Percentiles rank a stretch among this genome's conserved stretches.
Conservation (phyloP, 2,113 vertebrate species). For the Micromys minutus region DNA sequence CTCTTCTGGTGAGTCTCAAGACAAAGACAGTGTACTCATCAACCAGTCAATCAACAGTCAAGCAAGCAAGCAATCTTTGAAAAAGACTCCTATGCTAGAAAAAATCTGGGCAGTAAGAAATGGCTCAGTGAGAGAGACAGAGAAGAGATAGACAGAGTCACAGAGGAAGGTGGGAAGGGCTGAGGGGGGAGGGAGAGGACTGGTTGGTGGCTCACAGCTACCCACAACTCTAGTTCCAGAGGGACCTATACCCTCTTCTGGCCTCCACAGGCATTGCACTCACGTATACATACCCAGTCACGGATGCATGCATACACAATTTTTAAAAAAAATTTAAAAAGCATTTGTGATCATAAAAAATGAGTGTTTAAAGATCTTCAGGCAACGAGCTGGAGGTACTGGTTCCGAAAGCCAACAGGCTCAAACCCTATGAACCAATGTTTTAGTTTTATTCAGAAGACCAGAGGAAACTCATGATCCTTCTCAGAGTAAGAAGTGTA, state of each 20-base stretch:
- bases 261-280: background rate
- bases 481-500: background rate
- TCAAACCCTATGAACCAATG: background rate
- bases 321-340: background rate
- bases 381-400: background rate
- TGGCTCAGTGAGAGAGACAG: background rate
- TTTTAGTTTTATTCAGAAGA: background rate
- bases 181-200: too few species aligned
- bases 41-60: too few species aligned
- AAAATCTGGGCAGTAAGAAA: background rate
- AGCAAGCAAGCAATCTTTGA: too few species aligned
- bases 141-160: too few species aligned
- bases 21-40: too few species aligned
- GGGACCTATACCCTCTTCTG: background rate
- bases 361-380: background rate
- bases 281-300: too few species aligned
- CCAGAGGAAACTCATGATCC: background rate
- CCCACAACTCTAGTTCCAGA: background rate
- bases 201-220: background rate
- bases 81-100: background rate
- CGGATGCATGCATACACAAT: background rate
- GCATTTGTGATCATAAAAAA: background rate
- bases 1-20: too few species aligned
- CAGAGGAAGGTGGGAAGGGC: fast-evolving
- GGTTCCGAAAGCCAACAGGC: background rate